phyloP scores from a whole-genome alignment of 2,888 invertebrate genomes.

The Pecten maximus region DNA sequence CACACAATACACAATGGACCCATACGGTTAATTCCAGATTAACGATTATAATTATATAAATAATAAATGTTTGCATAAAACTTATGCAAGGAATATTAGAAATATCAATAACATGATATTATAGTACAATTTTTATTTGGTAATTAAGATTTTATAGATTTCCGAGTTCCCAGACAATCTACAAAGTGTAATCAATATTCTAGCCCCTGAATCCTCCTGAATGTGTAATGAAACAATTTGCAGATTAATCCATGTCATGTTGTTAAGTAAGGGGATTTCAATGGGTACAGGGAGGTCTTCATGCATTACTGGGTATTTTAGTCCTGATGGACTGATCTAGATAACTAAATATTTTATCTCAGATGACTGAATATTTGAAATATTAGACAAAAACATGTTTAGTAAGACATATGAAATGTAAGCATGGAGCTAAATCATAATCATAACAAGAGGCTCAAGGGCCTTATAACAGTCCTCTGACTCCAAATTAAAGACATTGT shows the following conservation, averaged over 20 bases:
- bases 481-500: no score
- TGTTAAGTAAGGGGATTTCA: no score
- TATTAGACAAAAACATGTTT: no score
- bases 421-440: no score
- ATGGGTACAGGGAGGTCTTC: no score
- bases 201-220: background rate
- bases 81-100: background rate
- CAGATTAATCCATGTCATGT: background rate
- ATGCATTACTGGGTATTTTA: no score
- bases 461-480: no score
- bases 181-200: background rate
- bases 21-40: background rate
- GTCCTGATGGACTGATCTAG: no score
- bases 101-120: background rate
- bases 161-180: background rate
- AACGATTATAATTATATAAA: background rate
- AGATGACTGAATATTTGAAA: no score
- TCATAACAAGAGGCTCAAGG: no score
- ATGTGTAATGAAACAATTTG: background rate
- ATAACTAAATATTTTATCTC: no score
- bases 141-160: background rate
- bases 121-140: background rate
- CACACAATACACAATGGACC: background rate
- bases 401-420: no score
- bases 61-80: background rate